Percentiles rank a stretch among this genome's conserved stretches.
Conservation (phyloP, 2,113 vertebrate genomes). For the Miniopterus natalensis region DNA sequence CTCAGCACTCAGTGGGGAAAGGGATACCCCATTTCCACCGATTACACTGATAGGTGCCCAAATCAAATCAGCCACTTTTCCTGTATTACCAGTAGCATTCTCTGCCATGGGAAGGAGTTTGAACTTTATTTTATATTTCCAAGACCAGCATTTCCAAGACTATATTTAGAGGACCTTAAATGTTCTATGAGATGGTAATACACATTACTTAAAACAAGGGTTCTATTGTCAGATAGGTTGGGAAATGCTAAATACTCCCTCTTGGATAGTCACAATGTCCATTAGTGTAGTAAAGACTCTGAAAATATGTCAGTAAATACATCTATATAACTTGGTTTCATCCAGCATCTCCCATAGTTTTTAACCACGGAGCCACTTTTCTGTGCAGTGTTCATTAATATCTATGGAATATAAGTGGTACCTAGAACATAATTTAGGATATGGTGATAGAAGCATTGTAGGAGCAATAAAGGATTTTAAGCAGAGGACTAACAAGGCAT, state of each 20-base stretch:
- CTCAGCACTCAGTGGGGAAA: too few relatives aligned
- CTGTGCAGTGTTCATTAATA: slow-evolving; percentile 21
- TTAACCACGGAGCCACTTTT: neutral
- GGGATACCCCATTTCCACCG: too few relatives aligned
- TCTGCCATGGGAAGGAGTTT: neutral
- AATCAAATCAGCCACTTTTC: neutral
- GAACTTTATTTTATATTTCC: neutral
- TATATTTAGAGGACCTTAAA: neutral
- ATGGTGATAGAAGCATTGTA: neutral
- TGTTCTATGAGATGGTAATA: slow-evolving; percentile 1
- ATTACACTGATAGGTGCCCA: neutral
- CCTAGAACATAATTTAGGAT: neutral
- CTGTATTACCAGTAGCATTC: neutral
- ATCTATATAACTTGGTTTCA: neutral
- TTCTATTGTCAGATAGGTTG: neutral
- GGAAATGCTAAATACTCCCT: too few relatives aligned
- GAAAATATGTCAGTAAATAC: slow-evolving; percentile 38
- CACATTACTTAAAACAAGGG: slow-evolving; percentile 11
- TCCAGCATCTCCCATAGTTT: neutral
- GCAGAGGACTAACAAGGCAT: neutral
- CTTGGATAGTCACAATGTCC: neutral
- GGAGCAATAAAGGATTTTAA: slow-evolving; percentile 22
- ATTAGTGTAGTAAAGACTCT: neutral
- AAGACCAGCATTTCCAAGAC: neutral
- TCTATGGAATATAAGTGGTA: neutral